These are phyloP conservation scores for Macrosiphum euphorbiae DNA, from an alignment of 2,888 invertebrate genomes.

Conservation along the genomic window DNA sequence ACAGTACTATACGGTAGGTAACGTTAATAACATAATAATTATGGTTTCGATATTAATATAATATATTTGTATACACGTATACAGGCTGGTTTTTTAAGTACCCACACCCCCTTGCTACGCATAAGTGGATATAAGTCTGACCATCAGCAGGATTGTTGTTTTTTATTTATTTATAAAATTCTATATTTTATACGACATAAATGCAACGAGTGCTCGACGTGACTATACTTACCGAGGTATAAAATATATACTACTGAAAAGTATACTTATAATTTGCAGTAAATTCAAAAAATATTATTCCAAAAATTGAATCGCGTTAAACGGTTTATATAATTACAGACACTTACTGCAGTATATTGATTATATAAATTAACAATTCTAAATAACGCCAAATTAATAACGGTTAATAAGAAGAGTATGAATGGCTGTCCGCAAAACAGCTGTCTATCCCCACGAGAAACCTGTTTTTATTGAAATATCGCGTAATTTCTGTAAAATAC, in stretches of 20 bases:
- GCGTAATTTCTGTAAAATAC: neutral
- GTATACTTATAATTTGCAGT: neutral
- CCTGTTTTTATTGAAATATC: neutral
- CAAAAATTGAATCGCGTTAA: neutral
- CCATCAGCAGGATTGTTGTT: neutral
- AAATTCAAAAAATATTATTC: neutral
- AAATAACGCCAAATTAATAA: neutral
- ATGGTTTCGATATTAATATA: neutral
- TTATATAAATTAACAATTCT: neutral
- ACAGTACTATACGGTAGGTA: neutral
- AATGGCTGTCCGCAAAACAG: neutral
- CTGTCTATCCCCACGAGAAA: neutral
- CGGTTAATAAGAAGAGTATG: neutral
- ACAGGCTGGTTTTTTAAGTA: neutral
- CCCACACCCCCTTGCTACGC: neutral
- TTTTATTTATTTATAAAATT: neutral
- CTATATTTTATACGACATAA: neutral
- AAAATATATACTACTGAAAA: too few species aligned
- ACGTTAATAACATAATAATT: neutral
- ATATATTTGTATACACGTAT: neutral
- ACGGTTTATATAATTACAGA: neutral
- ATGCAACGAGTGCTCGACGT: neutral
- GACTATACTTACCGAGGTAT: neutral
- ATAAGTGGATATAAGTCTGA: neutral
- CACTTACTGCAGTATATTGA: too few species aligned